Evolutionary conservation across 2,888 invertebrate species (phyloP).

Genomic region (Calameuta filiformis): DNA sequence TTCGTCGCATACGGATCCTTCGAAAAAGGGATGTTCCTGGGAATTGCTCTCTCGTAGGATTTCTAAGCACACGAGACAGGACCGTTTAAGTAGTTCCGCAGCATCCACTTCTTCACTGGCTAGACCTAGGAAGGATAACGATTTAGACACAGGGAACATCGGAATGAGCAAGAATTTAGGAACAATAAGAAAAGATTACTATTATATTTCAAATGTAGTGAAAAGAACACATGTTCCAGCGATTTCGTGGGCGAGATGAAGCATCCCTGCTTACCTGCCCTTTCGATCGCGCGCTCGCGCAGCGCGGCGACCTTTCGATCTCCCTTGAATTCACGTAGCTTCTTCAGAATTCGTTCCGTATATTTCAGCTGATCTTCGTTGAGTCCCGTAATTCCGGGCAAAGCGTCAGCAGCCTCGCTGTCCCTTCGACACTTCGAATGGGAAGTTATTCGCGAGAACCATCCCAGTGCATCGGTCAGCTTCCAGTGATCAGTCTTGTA

Average conservation of each 20-base stretch:
- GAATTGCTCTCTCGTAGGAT: neutral
- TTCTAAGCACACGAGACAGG: conserved; percentile 52
- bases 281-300: conserved; percentile 40
- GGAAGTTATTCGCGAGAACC: neutral
- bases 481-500: conserved; percentile 42
- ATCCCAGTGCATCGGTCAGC: neutral
- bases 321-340: conserved; percentile 40
- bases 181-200: neutral
- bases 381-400: conserved; percentile 17
- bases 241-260: too few species aligned
- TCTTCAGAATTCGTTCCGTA: conserved; percentile 38
- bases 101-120: neutral
- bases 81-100: conserved; percentile 11
- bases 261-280: conserved; percentile 21
- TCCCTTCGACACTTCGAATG: neutral
- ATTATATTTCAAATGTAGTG: too few species aligned
- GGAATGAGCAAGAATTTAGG: neutral
- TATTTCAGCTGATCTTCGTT: conserved; percentile 33
- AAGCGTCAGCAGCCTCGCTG: neutral
- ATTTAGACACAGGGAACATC: too few species aligned
- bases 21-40: conserved; percentile 58
- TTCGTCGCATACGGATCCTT: conserved; percentile 53
- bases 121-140: neutral
- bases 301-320: conserved; percentile 32
- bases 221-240: too few species aligned